These are phyloP conservation scores for Xenops minutus DNA, from an alignment of 2,797 vertebrate species.

Conservation along the genomic window DNA sequence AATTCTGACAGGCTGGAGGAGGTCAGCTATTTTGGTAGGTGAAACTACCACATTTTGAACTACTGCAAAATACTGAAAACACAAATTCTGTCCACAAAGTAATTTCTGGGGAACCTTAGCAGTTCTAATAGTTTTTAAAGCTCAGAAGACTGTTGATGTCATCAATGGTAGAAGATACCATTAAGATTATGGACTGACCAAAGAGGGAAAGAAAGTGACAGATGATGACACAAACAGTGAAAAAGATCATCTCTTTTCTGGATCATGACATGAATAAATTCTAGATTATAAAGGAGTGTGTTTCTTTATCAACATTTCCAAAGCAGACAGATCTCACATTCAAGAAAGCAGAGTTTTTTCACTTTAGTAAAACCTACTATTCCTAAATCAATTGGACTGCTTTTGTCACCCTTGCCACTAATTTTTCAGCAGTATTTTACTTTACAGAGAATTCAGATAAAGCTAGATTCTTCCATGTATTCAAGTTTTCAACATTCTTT, in stretches of 20 bases:
- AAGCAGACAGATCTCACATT: neutral
- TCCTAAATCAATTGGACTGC: neutral
- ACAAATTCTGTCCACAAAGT: neutral
- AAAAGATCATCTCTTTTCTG: neutral
- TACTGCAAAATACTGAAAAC: neutral
- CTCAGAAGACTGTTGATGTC: neutral
- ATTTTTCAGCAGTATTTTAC: neutral
- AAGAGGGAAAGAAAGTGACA: neutral
- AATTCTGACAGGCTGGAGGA: neutral
- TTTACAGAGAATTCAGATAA: neutral
- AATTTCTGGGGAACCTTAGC: neutral
- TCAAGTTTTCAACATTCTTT: conserved; percentile 15
- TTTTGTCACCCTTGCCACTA: neutral
- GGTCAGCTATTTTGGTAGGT: neutral
- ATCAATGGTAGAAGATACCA: neutral
- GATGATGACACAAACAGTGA: neutral
- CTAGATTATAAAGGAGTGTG: neutral
- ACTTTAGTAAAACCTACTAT: neutral
- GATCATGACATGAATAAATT: neutral
- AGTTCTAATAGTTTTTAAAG: neutral
- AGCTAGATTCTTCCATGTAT: neutral
- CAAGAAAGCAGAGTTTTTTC: neutral
- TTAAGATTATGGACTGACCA: neutral
- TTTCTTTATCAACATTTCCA: neutral
- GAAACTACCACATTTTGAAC: neutral